Conservation (phyloP, 1,140 invertebrate genomes). For the Lasioglossum albipes region DNA sequence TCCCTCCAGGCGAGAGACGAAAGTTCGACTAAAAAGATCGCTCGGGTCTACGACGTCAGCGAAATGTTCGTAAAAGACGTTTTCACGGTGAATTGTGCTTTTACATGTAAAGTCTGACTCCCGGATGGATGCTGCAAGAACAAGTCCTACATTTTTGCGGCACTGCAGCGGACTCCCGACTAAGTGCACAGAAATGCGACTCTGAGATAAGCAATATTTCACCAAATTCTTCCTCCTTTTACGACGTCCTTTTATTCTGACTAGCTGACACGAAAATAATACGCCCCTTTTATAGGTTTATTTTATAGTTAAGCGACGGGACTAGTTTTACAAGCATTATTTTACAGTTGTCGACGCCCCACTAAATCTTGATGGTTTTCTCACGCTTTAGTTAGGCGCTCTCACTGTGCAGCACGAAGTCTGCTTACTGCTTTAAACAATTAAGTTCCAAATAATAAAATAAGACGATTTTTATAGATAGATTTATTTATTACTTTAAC, state of each 20-base stretch:
- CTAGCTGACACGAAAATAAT: not conserved
- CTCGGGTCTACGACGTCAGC: conserved; percentile 34
- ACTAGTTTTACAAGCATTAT: too few species aligned
- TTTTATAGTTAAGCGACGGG: too few species aligned
- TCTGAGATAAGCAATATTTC: not conserved
- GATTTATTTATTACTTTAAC: too few species aligned
- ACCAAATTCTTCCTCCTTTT: not conserved
- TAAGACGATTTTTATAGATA: too few species aligned
- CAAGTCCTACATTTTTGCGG: not conserved
- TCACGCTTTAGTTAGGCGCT: too few species aligned
- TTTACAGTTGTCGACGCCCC: too few species aligned
- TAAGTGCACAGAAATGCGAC: not conserved
- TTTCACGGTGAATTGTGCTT: conserved; percentile 51
- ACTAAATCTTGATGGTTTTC: too few species aligned
- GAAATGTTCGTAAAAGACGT: conserved; percentile 41
- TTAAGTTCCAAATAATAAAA: too few species aligned
- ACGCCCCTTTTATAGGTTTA: not conserved
- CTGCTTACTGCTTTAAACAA: too few species aligned
- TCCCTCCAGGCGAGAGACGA: conserved; percentile 41
- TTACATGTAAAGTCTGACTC: conserved; percentile 17
- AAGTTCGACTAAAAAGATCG: conserved; percentile 48
- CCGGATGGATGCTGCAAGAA: not conserved
- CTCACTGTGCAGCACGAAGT: too few species aligned
- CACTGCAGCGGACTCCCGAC: not conserved
- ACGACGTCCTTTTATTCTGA: not conserved